Evolutionary conservation across 2,113 vertebrate species (phyloP), one percentile per base, ranked within the genome.

Genomic region (Cisticola juncidis): DNA sequence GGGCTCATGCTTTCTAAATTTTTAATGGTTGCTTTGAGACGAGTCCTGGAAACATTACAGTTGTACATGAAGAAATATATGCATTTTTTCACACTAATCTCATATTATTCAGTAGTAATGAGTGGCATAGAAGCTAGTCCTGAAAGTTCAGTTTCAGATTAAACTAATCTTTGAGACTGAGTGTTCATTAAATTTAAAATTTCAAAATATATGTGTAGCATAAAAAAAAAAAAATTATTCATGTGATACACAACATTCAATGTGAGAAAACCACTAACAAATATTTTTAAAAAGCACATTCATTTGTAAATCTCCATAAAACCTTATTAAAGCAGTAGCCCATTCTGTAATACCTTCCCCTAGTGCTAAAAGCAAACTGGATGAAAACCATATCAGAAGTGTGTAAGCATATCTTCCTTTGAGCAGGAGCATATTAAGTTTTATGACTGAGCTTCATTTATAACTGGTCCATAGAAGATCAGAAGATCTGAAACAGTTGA

Each of bases 41-140:
- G 47, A 79, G 57, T 71, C 29, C 33, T 68, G 31, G 38, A 81
- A 87, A 72, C 2, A 74, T 25, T 53, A 44, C 36, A 36, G 14
- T 28, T 24, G 6, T 19, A 45, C 2, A 1, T 40, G 28, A 66
- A 62, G 35, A 66, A 11, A 85, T 5, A 40, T 3, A 40, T 0
- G 5, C 3, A 35, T 53, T 76, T 82, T 91, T 81, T 70, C 60
- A 62, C 23, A 40, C 9, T 44, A 36, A 73, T 73, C 9, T 54
- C 16, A 26, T n/a, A 23, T 40, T 82, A 38, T 33, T 87, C 69
- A 65, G 6, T 6, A 77, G 19, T 31, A 62, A 48, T 44, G 17
- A 45, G 17, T 5, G 1, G 9, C 38, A 58, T 0, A 58, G 42
- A 70, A 66, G 4, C 3, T 58, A 9, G 29, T 74, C 58, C 21